Evolutionary conservation across 53 echinoderm and acorn worm genomes (phyloP).

Genomic region (Stichopus horrens): DNA sequence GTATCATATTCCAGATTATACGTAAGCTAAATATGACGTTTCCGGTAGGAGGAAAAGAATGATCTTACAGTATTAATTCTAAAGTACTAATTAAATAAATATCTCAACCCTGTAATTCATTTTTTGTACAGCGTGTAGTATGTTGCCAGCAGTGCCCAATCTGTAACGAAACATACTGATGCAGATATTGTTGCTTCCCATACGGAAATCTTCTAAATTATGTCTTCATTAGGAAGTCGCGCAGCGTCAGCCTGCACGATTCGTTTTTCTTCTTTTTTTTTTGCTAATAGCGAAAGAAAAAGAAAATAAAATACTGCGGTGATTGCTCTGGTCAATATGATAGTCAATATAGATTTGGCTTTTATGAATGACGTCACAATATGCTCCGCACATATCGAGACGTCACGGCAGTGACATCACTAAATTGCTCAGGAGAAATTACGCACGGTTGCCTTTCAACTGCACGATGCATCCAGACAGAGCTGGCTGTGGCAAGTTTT

Average conservation of each 20-base stretch:
- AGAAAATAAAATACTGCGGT: neutral
- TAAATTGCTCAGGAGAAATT: constrained; percentile 19
- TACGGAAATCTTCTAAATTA: neutral
- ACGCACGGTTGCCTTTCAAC: neutral
- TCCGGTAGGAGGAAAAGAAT: neutral
- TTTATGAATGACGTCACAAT: constrained; percentile 28
- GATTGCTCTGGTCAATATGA: neutral
- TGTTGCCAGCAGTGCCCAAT: too few species aligned
- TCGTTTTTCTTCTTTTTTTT: neutral
- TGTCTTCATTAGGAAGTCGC: neutral
- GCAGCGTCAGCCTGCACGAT: neutral
- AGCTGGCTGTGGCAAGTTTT: neutral
- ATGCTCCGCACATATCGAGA: neutral
- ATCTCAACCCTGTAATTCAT: too few species aligned
- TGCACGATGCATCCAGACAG: neutral
- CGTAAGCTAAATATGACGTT: neutral
- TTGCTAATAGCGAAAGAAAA: neutral
- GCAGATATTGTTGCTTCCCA: too few species aligned
- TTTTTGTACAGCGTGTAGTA: too few species aligned
- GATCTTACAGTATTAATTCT: too few species aligned
- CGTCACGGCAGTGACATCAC: constrained; percentile 31
- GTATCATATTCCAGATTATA: too few species aligned
- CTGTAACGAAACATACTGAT: too few species aligned
- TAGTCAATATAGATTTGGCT: constrained; percentile 23
- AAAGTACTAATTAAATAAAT: too few species aligned